Evolutionary conservation across 2,113 vertebrate species (phyloP), one percentile per base, ranked within the genome.

Genomic region (Hydrochoerus hydrochaeris): DNA sequence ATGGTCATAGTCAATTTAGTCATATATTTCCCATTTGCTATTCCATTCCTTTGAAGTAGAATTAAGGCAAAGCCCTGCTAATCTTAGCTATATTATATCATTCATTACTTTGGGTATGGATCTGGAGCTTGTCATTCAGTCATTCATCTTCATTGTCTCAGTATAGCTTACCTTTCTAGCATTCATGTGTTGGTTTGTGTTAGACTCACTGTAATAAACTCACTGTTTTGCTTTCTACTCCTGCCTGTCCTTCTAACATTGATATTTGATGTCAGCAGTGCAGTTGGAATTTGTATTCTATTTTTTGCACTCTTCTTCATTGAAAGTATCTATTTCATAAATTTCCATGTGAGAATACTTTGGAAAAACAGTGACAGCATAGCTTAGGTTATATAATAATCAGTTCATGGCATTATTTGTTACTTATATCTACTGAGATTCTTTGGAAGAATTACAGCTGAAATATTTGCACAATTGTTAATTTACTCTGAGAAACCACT

Each of bases 21-120:
- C 85, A 80, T 78, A 35, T 24, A 30, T 97, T 80, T 88, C 75
- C 26, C 91, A 44, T 92, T 96, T 97, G 44, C 78, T 97, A 58
- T 88, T 96, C 8, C 7, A 41, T 96, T 85, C 35, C 62, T 46
- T 88, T 60, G 71, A 54, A 97, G 54, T 38, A 94, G 67, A 71
- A 24, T 93, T 95, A 94, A 60, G 26, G 77, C 89, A 85, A 49
- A 85, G 1, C 30, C 49, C 77, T 97, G 60, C 94, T 80, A 67
- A 24, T 89, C 54, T 63, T 93, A 86, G 26, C 30, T 97, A 46
- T 65, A n/a, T 5, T 94, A 19, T 57, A 3, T 54, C 6, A 75
- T 63, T 82, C 52, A 24, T 69, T 71, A 78, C 60, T 85, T 75
- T 90, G 77, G 6, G 26, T 73, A 32, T 41, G 44, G 57, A 46